Conservation (phyloP, 2,113 vertebrate species). For the Lampris megalopsis region DNA sequence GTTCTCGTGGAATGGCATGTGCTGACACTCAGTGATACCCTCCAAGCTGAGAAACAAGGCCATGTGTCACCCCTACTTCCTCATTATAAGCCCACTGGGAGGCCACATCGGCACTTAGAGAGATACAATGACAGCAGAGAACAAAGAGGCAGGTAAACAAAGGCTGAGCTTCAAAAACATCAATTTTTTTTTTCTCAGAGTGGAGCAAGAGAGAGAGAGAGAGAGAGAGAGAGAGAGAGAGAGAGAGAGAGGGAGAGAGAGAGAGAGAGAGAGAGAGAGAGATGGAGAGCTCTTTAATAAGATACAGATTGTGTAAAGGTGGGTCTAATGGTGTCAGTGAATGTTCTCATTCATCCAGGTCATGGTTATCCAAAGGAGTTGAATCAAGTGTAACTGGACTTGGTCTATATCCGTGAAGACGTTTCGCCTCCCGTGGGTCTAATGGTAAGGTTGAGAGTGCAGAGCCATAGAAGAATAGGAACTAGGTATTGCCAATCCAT, state of each 20-base stretch:
- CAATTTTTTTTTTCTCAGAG: neutral
- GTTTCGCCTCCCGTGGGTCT: too few relatives aligned
- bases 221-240: neutral
- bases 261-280: neutral
- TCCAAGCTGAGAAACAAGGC: slow-evolving; percentile 32
- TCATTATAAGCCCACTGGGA: slow-evolving; percentile 67
- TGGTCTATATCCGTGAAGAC: too few relatives aligned
- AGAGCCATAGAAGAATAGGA: slow-evolving; percentile 27
- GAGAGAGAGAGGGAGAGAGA: too few relatives aligned
- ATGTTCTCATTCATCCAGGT: too few relatives aligned
- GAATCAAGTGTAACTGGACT: too few relatives aligned
- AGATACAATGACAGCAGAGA: slow-evolving; percentile 67
- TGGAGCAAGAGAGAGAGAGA: neutral
- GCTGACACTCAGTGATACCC: slow-evolving; percentile 34
- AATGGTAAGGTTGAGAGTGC: slow-evolving; percentile 15
- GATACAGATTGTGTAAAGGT: too few relatives aligned
- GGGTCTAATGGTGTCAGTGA: too few relatives aligned
- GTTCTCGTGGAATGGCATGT: slow-evolving; percentile 20
- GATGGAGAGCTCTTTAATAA: too few relatives aligned
- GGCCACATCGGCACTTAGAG: slow-evolving; percentile 51
- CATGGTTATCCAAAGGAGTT: too few relatives aligned
- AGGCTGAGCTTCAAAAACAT: slow-evolving; percentile 44
- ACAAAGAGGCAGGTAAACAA: slow-evolving; percentile 70
- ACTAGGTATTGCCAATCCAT: slow-evolving; percentile 41
- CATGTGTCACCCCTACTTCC: slow-evolving; percentile 38